These are phyloP conservation scores for Sebastes vulpes DNA, from an alignment of 2,797 vertebrate genomes.

Conservation along the genomic window DNA sequence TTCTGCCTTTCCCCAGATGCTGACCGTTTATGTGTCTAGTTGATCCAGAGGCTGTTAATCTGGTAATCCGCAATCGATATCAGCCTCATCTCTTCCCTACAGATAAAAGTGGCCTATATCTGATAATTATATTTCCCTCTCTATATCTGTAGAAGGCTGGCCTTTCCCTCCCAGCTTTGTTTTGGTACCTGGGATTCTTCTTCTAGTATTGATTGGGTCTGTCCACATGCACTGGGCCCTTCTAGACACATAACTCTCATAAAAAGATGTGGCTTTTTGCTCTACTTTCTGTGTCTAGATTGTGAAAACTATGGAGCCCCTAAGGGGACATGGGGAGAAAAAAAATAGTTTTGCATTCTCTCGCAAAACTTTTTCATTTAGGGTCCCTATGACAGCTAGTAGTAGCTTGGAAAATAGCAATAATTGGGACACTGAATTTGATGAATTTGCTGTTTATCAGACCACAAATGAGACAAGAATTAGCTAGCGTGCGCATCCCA, in stretches of 20 bases:
- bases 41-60: slow-evolving; percentile 70
- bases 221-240: not conserved
- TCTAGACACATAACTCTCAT: not conserved
- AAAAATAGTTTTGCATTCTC: not conserved
- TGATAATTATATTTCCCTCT: slow-evolving; percentile 69
- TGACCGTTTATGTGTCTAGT: slow-evolving; percentile 32
- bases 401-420: not conserved
- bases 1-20: slow-evolving; percentile 34
- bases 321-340: not conserved
- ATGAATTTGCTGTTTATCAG: not conserved
- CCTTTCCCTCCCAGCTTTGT: slow-evolving; percentile 35
- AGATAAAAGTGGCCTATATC: slow-evolving; percentile 65
- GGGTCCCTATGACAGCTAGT: not conserved
- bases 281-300: not conserved
- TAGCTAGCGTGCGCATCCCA: not conserved
- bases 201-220: slow-evolving; percentile 43
- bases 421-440: not conserved
- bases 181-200: slow-evolving; percentile 50
- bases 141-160: slow-evolving; percentile 33
- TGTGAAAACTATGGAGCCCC: not conserved
- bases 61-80: slow-evolving; percentile 73
- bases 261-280: slow-evolving; percentile 26
- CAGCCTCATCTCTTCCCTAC: slow-evolving; percentile 47
- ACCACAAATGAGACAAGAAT: not conserved
- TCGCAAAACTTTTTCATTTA: not conserved